Evolutionary conservation across 2,888 invertebrate species (phyloP).

Genomic region (Drosophila paucipuncta): DNA sequence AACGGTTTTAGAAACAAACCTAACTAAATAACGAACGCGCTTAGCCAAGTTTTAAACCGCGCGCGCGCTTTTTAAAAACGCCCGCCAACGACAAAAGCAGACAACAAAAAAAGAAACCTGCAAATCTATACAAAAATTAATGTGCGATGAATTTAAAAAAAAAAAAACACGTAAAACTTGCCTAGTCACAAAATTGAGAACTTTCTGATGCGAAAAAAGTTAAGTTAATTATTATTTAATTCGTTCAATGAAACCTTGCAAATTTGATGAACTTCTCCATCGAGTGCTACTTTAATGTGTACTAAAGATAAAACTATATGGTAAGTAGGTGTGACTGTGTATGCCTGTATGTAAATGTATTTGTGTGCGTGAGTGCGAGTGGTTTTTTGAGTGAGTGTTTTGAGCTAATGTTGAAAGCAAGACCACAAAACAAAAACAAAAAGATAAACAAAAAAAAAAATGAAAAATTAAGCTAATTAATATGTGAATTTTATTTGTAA

Average conservation of each 20-base stretch:
- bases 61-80: slow-evolving; percentile 30
- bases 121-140: slow-evolving; percentile 16
- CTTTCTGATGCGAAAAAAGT: slow-evolving; percentile 66
- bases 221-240: slow-evolving; percentile 36
- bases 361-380: not conserved
- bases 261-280: slow-evolving; percentile 39
- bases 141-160: slow-evolving; percentile 41
- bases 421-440: slow-evolving; percentile 13
- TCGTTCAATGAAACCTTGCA: slow-evolving; percentile 43
- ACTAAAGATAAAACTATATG: slow-evolving; percentile 57
- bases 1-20: slow-evolving; percentile 35
- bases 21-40: slow-evolving; percentile 46
- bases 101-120: slow-evolving; percentile 15
- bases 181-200: slow-evolving; percentile 80
- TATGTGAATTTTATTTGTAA: slow-evolving; percentile 37
- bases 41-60: slow-evolving; percentile 54
- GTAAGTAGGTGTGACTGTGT: slow-evolving; percentile 47
- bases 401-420: slow-evolving; percentile 32
- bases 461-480: slow-evolving; percentile 2
- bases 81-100: slow-evolving; percentile 14
- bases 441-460: not conserved
- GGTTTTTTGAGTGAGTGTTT: slow-evolving; percentile 36
- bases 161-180: slow-evolving; percentile 65
- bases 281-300: slow-evolving; percentile 76
- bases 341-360: slow-evolving; percentile 7